phyloP scores from a whole-genome alignment of 2,888 invertebrate genomes.

The Synergus umbraculus region DNA sequence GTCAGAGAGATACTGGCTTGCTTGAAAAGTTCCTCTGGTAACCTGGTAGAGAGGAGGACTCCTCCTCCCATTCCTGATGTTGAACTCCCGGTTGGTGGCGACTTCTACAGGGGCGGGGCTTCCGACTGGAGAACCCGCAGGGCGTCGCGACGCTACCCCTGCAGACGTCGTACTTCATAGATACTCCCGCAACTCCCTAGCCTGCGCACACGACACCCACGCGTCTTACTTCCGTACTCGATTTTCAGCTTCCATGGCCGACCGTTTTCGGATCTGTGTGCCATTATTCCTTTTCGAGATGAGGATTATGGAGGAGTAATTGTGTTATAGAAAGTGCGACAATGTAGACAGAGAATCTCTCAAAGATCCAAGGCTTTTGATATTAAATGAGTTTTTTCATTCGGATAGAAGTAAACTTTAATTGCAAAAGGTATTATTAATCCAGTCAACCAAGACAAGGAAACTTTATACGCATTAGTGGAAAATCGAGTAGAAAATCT shows the following conservation, averaged over 20 bases:
- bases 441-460: background rate
- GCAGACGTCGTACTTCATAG: slow-evolving; percentile 46
- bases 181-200: slow-evolving; percentile 37
- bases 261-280: background rate
- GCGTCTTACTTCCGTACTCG: slow-evolving; percentile 44
- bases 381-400: background rate
- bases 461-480: background rate
- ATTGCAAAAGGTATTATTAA: background rate
- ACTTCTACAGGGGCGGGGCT: slow-evolving; percentile 73
- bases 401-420: background rate
- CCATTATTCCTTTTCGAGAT: slow-evolving; percentile 2
- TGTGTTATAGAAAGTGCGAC: background rate
- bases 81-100: slow-evolving; percentile 72
- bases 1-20: slow-evolving; percentile 60
- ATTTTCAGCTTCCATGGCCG: slow-evolving; percentile 36
- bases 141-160: slow-evolving; percentile 70
- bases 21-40: slow-evolving; percentile 53
- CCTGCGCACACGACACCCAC: slow-evolving; percentile 41
- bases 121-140: slow-evolving; percentile 63
- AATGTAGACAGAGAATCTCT: background rate
- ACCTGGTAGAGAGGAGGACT: slow-evolving; percentile 62
- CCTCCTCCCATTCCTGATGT: slow-evolving; percentile 71
- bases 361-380: background rate
- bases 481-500: background rate
- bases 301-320: background rate